Evolutionary conservation across 2,888 invertebrate species (phyloP), one percentile per base, ranked within the genome.

Genomic region (Watsonalla cultraria): DNA sequence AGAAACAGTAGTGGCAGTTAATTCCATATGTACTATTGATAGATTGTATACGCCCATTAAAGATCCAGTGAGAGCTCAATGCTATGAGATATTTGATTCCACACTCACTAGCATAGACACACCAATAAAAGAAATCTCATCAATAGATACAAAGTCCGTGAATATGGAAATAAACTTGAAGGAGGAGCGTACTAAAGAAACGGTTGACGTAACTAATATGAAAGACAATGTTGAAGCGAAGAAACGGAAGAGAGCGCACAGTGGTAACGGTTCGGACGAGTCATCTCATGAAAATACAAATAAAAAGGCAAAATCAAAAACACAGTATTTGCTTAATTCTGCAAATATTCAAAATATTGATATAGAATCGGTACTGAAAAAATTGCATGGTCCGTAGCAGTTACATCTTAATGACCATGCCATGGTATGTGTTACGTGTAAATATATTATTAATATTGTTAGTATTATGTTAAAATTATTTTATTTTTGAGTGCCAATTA

Each of bases 61-160:
- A 69, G 80, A 86, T 56, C 62, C 70, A 13, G 57, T 72, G 33
- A 80, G 79, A 68, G 70, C 68, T 5, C 79, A 84, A 61, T 86
- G 81, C 62, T 82, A 77, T 54, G 84, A 89, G 59, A 82, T 90
- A 68, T 90, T 90, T 67, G 88, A 90, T 68, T 90, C 90, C 0
- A 89, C 90, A 7, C 66, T 90, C 45, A 86, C 88, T 2, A 90
- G 90, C 64, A 75, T 90, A 63, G 90, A 90, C 62, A 90, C 90
- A 9, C 90, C 90, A 5, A 61, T 90, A 37, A 90, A 90, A 67
- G 50, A 61, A 5, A 62, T 57, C 52, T 80, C 76, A 62, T 80
- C 82, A 15, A 74, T 57, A 57, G 65, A 53, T 39, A 68, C 52
- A 48, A 68, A 74, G 14, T 59, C 61, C 46, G 79, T 78, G 58